Base-by-base conservation (phyloP, 1,140 invertebrate genomes). In the Meloidogyne exigua region DNA sequence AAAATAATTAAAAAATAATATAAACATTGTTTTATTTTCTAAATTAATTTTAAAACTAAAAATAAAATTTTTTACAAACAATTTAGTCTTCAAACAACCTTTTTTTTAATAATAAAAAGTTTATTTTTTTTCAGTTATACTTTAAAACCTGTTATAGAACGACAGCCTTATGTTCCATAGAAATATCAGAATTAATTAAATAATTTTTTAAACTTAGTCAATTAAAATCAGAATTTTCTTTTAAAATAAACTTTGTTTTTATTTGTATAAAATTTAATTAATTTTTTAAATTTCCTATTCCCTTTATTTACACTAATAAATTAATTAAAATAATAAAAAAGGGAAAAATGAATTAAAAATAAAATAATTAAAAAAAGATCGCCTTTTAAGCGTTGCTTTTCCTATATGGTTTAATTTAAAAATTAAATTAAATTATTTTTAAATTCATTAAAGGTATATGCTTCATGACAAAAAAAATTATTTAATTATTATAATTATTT, bases 131-230 rank as follows among this genome's bases (percentile, higher is more conserved):
- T 79, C 68, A 84, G 83, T 63, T 76, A 81, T 71, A 85, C 82
- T 39, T 75, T 85, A 25, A 87, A 85, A 68, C 83, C 86, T 23
- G 85, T 84, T 36, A 68, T 85, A n/a, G 84, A 85, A 62, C 84
- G 84, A 18, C 82, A 80, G 62, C 85, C 84, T 12, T 85, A 85
- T 26, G 73, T 83, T 26, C 67, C 65, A n/a, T 72, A 69, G 49
- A 28, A 67, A 28, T 9, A 10, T 65, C 9, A 10, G 3, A 32
- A 10, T 0, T 9, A 65, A 65, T 4, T 23, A 7, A n/a, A n/a
- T 25, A 7, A 32, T 4, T 25, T 32, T 25, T 9, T 9, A 65
- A 23, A 9, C 0, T 32, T 65, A 23, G 23, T 7, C 11, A 0
- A 3, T 25, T 7, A 65, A 65, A 65, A 23, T 65, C 63, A 65